Conservation (phyloP, 2,113 vertebrate species). For the Sander lucioperca region DNA sequence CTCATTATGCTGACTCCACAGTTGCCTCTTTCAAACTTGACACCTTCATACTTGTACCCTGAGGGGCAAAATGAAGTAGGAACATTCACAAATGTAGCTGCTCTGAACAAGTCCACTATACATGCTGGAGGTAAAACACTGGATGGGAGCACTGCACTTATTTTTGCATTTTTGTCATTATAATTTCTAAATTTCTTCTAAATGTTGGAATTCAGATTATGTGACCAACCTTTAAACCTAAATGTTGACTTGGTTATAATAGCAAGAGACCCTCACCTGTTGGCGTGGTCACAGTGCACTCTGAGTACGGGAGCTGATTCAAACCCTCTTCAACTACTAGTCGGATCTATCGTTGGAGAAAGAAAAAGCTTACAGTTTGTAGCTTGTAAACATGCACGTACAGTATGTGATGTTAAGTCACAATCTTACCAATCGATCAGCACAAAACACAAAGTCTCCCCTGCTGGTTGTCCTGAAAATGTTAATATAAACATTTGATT, state of each 20-base stretch:
- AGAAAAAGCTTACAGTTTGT: background rate
- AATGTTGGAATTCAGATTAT: background rate
- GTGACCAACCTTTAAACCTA: background rate
- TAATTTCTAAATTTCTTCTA: background rate
- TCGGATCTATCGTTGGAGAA: slow-evolving; percentile 88
- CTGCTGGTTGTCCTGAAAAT: slow-evolving; percentile 92
- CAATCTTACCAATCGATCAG: slow-evolving; percentile 94
- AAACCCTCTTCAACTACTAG: slow-evolving; percentile 98
- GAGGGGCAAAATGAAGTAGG: slow-evolving; percentile 54
- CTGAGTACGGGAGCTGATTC: slow-evolving; percentile 96
- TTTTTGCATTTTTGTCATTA: background rate
- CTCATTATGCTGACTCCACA: slow-evolving; percentile 99
- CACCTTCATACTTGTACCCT: slow-evolving; percentile 99
- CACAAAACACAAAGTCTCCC: slow-evolving; percentile 98
- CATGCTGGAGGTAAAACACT: background rate
- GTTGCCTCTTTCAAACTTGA: slow-evolving; percentile 98
- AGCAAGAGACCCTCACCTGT: slow-evolving; percentile 85
- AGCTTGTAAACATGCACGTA: background rate
- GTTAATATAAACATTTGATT: slow-evolving; percentile 50
- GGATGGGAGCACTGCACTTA: background rate
- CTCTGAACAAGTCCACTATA: slow-evolving; percentile 15
- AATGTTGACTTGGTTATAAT: slow-evolving; percentile 33
- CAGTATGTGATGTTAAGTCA: background rate
- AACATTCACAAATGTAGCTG: slow-evolving; percentile 37
- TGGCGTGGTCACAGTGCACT: slow-evolving; percentile 97